A percentile compares a stretch with the other conserved stretches of the same genome.
phyloP scores from a whole-genome alignment of 2,113 vertebrate genomes.

The Pomatorhinus ruficollis region DNA sequence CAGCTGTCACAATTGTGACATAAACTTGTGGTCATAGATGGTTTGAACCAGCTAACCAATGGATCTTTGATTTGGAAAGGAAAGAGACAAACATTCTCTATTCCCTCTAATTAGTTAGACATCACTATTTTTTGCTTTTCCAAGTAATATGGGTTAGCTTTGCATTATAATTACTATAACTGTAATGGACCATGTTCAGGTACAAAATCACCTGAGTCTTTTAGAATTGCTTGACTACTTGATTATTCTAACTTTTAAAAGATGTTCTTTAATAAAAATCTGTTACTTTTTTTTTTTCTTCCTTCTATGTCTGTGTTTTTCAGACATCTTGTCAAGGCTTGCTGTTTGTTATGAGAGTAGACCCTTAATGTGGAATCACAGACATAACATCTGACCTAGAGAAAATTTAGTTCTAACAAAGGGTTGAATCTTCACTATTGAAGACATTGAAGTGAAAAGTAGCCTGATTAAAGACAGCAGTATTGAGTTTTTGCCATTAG shows the following conservation, averaged over 20 bases:
- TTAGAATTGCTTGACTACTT: background rate
- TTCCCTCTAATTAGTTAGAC: background rate
- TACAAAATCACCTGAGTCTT: background rate
- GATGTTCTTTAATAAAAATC: background rate
- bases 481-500: constrained; percentile 75
- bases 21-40: background rate
- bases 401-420: constrained; percentile 52
- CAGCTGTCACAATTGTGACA: background rate
- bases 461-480: constrained; percentile 80
- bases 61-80: background rate
- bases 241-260: background rate
- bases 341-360: background rate
- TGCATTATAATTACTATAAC: background rate
- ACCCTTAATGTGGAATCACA: background rate
- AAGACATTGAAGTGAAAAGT: constrained; percentile 69
- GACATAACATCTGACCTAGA: background rate
- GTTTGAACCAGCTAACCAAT: background rate
- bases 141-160: background rate
- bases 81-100: background rate
- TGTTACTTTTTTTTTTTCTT: background rate
- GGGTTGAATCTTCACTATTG: constrained; percentile 66
- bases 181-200: background rate
- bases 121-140: background rate
- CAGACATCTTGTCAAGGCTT: background rate
- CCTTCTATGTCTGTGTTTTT: background rate